phyloP scores from a whole-genome alignment of 2,888 invertebrate genomes.

The Girardia tigrina region DNA sequence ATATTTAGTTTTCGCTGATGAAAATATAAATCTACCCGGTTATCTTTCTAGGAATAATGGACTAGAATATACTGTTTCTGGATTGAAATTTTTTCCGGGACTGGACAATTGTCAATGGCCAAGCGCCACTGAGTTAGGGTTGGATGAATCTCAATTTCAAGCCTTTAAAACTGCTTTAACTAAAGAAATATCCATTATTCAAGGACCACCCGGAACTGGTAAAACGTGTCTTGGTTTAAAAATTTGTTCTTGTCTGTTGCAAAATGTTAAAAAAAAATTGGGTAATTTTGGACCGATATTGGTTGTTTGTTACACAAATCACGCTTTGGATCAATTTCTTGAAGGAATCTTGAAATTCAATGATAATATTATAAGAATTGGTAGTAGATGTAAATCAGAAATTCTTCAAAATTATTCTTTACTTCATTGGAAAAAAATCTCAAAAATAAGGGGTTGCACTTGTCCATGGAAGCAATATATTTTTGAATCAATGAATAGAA shows the following conservation, averaged over 20 bases:
- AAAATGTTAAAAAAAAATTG: slow-evolving; percentile 52
- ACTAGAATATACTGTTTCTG: slow-evolving; percentile 14
- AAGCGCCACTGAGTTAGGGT: slow-evolving; percentile 38
- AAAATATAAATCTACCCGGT: slow-evolving; percentile 3
- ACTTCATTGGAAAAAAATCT: too few relatives aligned
- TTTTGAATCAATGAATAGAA: background rate
- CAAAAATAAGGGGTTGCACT: too few relatives aligned
- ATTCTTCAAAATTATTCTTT: slow-evolving; percentile 15
- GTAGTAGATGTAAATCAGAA: slow-evolving; percentile 36
- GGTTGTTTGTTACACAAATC: slow-evolving; percentile 69
- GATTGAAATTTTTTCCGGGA: background rate
- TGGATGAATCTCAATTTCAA: slow-evolving; percentile 43
- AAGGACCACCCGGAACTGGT: slow-evolving; percentile 40
- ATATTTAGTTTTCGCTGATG: slow-evolving; percentile 19
- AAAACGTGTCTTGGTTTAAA: slow-evolving; percentile 41
- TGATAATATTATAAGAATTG: slow-evolving; percentile 39
- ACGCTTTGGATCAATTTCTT: slow-evolving; percentile 71
- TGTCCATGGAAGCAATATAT: background rate
- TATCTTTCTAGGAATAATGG: slow-evolving; percentile 24
- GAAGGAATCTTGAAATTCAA: slow-evolving; percentile 51
- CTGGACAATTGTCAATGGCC: slow-evolving; percentile 41
- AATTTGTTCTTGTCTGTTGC: slow-evolving; percentile 54
- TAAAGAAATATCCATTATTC: slow-evolving; percentile 45
- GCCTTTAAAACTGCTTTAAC: slow-evolving; percentile 44
- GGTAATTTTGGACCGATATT: slow-evolving; percentile 55